Percentiles rank a stretch among this genome's conserved stretches.
Conservation (phyloP, 2,888 invertebrate genomes). For the Pollenia griseotomentosa region DNA sequence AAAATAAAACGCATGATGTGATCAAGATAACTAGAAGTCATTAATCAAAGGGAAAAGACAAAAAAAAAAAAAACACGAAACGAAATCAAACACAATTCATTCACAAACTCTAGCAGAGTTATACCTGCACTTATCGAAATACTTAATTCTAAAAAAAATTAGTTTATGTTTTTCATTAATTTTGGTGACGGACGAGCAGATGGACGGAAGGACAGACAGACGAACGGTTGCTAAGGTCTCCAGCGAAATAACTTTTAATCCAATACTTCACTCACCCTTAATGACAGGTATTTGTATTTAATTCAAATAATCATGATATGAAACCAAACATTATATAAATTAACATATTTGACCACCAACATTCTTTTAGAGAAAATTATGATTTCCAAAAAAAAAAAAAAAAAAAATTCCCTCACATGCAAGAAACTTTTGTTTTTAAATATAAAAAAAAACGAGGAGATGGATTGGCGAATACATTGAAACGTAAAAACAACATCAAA, state of each 20-base stretch:
- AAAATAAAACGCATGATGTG: conserved; percentile 47
- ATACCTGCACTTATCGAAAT: conserved; percentile 11
- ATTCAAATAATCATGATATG: conserved; percentile 38
- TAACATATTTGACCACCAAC: conserved; percentile 59
- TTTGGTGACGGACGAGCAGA: conserved; percentile 9
- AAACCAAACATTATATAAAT: conserved; percentile 42
- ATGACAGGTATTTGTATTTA: conserved; percentile 63
- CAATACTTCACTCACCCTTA: conserved; percentile 43
- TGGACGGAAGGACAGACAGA: not conserved
- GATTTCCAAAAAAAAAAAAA: not conserved
- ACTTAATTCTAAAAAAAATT: not conserved
- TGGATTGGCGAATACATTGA: not conserved
- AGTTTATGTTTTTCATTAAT: conserved; percentile 65
- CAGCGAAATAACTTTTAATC: conserved; percentile 14
- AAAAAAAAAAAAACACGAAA: conserved; percentile 28
- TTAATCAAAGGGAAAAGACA: conserved; percentile 60
- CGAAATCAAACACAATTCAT: conserved; percentile 24
- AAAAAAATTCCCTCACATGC: not conserved
- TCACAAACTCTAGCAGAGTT: conserved; percentile 8
- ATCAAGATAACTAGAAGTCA: conserved; percentile 65
- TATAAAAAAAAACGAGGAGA: not conserved
- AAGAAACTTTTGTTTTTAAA: not conserved
- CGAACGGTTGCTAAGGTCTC: not conserved
- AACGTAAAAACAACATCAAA: conserved; percentile 53
- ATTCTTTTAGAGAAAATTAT: not conserved